These are phyloP conservation scores for Lepidochrysops patricia DNA, from an alignment of 2,888 invertebrate genomes.

Conservation along the genomic window DNA sequence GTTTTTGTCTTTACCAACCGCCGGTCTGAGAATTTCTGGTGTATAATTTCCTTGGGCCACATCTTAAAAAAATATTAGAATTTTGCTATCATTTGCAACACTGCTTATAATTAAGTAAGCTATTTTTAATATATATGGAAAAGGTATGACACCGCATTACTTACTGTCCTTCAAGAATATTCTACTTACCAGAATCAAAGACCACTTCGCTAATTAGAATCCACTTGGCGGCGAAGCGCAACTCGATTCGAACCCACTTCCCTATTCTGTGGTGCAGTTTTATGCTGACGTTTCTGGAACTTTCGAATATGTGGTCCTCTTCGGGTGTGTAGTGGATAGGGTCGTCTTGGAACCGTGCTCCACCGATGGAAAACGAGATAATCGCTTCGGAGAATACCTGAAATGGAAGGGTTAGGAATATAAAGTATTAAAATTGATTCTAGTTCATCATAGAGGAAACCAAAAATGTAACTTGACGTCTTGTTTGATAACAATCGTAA, in stretches of 20 bases:
- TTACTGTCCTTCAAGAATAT: too few relatives aligned
- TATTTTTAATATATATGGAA: too few relatives aligned
- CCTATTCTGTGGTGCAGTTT: constrained; percentile 88
- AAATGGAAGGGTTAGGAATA: too few relatives aligned
- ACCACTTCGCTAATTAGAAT: constrained; percentile 92
- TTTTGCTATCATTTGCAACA: too few relatives aligned
- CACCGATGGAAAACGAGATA: constrained; percentile 87
- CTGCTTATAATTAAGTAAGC: too few relatives aligned
- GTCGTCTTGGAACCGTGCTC: constrained; percentile 83
- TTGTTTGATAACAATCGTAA: too few relatives aligned
- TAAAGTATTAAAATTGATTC: too few relatives aligned
- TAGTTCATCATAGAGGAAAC: too few relatives aligned
- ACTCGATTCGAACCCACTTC: constrained; percentile 83
- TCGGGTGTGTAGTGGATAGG: constrained; percentile 82
- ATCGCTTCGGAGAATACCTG: constrained; percentile 88
- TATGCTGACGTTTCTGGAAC: constrained; percentile 86
- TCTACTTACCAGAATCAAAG: constrained; percentile 83
- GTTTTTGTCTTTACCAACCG: constrained; percentile 62
- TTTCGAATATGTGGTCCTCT: constrained; percentile 86
- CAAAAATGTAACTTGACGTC: too few relatives aligned
- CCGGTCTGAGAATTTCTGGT: constrained; percentile 76
- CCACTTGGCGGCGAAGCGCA: constrained; percentile 88
- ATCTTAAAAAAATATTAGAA: constrained; percentile 44
- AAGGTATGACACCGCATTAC: too few relatives aligned
- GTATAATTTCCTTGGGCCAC: constrained; percentile 84